Evolutionary conservation across 2,888 invertebrate species (phyloP).

Genomic region (Cephus pygmeus): DNA sequence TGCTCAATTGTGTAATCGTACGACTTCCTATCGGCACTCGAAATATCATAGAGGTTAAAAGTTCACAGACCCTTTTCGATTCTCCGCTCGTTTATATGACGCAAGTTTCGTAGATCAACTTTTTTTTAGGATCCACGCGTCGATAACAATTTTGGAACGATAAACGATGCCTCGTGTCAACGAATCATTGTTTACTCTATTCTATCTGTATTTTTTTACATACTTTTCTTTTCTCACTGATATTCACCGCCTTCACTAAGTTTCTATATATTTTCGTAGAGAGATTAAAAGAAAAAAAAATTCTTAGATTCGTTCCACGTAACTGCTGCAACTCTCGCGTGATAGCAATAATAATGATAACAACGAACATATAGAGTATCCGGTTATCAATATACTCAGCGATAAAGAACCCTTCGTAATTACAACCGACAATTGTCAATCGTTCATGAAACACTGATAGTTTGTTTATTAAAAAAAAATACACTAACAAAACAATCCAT

Average conservation of each 20-base stretch:
- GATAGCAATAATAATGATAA: not conserved
- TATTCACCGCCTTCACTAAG: not conserved
- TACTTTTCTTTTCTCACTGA: slow-evolving; percentile 7
- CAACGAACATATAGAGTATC: not conserved
- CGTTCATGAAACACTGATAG: not conserved
- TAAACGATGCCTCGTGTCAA: slow-evolving; percentile 28
- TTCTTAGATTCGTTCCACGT: not conserved
- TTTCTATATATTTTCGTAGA: not conserved
- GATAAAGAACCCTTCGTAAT: not conserved
- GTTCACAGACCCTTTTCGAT: not conserved
- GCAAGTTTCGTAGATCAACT: not conserved
- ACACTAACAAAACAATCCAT: not conserved
- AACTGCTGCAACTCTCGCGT: not conserved
- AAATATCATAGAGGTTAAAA: not conserved
- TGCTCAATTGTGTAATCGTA: not conserved
- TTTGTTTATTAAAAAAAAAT: not conserved
- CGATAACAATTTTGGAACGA: slow-evolving; percentile 27
- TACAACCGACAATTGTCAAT: not conserved
- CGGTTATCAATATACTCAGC: not conserved
- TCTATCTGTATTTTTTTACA: slow-evolving; percentile 16
- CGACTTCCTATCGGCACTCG: not conserved
- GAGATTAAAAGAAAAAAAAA: not conserved
- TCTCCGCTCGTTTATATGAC: not conserved
- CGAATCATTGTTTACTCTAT: slow-evolving; percentile 16
- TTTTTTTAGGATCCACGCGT: not conserved